Evolutionary conservation across 2,888 invertebrate species (phyloP).

Genomic region (Anthrax anthrax): DNA sequence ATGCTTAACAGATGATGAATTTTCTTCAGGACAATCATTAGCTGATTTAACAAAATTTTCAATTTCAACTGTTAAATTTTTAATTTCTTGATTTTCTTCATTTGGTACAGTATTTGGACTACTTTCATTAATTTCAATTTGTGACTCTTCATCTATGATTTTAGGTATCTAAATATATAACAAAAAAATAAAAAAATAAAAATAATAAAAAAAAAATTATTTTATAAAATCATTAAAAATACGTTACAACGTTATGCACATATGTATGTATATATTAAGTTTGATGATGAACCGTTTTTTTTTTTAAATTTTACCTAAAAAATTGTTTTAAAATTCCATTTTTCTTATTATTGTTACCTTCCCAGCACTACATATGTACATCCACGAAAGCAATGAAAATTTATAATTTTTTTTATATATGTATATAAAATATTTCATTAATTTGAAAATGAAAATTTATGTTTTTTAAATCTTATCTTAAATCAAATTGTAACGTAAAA

Average conservation of each 20-base stretch:
- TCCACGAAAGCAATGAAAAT: too few relatives aligned
- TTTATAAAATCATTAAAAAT: too few relatives aligned
- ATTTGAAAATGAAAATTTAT: too few relatives aligned
- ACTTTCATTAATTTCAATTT: not conserved
- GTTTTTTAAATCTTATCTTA: too few relatives aligned
- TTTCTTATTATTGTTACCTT: not conserved
- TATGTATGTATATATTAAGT: not conserved
- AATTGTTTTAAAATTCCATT: slow-evolving; percentile 1
- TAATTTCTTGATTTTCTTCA: slow-evolving; percentile 16
- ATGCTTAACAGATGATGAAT: not conserved
- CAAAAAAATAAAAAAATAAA: too few relatives aligned
- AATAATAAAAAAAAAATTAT: not conserved
- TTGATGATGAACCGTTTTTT: too few relatives aligned
- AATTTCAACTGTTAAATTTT: slow-evolving; percentile 26
- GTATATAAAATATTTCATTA: too few relatives aligned
- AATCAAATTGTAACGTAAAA: too few relatives aligned
- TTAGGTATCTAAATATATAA: slow-evolving; percentile 8
- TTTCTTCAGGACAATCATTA: slow-evolving; percentile 1
- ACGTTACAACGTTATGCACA: too few relatives aligned
- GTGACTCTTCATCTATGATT: slow-evolving; percentile 10
- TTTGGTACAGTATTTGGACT: slow-evolving; percentile 4
- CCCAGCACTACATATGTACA: slow-evolving; percentile 2
- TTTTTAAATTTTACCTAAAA: slow-evolving; percentile 1
- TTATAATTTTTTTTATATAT: too few relatives aligned
- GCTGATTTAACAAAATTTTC: slow-evolving; percentile 22